phyloP scores from a whole-genome alignment of 2,113 vertebrate species.

The Myotis lucifugus region DNA sequence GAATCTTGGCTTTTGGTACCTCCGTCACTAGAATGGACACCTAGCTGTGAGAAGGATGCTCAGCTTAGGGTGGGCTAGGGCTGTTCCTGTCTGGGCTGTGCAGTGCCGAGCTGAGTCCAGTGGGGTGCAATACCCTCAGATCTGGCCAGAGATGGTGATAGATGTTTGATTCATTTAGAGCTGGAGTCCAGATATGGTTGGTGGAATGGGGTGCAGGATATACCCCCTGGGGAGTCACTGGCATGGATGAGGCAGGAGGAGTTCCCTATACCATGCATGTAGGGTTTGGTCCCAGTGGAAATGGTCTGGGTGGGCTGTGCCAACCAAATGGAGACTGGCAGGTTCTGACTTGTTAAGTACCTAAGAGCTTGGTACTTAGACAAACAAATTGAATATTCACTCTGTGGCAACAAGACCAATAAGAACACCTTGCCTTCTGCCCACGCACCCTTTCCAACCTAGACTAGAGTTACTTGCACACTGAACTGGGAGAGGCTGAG shows the following conservation, averaged over 20 bases:
- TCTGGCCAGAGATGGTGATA: neutral
- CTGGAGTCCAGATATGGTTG: neutral
- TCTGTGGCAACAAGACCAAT: neutral
- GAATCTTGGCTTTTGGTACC: neutral
- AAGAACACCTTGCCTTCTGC: neutral
- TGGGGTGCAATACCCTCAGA: neutral
- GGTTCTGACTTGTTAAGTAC: neutral
- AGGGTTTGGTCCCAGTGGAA: neutral
- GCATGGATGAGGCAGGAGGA: neutral
- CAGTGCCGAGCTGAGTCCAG: neutral
- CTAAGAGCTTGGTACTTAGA: neutral
- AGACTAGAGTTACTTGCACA: neutral
- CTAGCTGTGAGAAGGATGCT: neutral
- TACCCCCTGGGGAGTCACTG: neutral
- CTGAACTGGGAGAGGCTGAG: neutral
- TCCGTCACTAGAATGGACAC: neutral
- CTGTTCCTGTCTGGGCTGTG: neutral
- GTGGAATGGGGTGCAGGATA: neutral
- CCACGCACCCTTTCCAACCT: neutral
- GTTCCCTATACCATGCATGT: neutral
- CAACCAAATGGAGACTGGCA: neutral
- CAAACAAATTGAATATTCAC: neutral
- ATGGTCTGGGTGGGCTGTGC: neutral
- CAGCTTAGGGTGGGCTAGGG: neutral
- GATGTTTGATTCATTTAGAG: neutral